A percentile compares a stretch with the other conserved stretches of the same genome.
Evolutionary conservation across 2,888 invertebrate species (phyloP).

Genomic region (Catocala fraxini): DNA sequence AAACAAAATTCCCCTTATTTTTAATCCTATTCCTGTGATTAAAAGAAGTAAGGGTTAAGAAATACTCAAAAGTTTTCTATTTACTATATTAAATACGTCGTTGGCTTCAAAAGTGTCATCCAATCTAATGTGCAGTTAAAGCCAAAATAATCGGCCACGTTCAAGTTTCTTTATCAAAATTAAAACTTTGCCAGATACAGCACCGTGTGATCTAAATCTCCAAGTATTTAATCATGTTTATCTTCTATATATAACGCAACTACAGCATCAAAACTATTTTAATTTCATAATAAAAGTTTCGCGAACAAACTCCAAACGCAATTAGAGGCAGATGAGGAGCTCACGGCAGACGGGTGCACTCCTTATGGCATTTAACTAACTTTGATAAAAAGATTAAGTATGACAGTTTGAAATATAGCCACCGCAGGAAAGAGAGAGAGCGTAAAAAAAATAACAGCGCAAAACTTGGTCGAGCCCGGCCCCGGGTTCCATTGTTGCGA

Average conservation of each 20-base stretch:
- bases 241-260: slow-evolving; percentile 27
- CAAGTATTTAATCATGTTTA: slow-evolving; percentile 45
- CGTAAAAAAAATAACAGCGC: slow-evolving; percentile 71
- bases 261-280: slow-evolving; percentile 63
- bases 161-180: slow-evolving; percentile 5
- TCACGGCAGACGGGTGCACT: slow-evolving; percentile 81
- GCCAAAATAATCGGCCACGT: no score
- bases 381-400: slow-evolving; percentile 88
- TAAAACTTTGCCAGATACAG: slow-evolving; percentile 12
- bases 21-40: no score
- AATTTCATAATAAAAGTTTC: slow-evolving; percentile 67
- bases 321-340: slow-evolving; percentile 80
- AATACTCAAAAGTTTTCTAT: no score
- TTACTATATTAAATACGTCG: no score
- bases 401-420: slow-evolving; percentile 88
- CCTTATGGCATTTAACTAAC: slow-evolving; percentile 85
- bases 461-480: slow-evolving; percentile 72
- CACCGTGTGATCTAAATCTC: slow-evolving; percentile 29
- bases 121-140: no score
- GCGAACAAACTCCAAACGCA: slow-evolving; percentile 74
- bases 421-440: slow-evolving; percentile 79
- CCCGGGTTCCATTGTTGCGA: slow-evolving; percentile 79
- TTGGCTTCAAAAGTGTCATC: no score
- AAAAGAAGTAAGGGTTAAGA: no score
- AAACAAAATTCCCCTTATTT: no score